Percentiles rank a stretch among this genome's conserved stretches.
phyloP scores from a whole-genome alignment of 64 coral and sea anemone species.

The Montipora sp. region DNA sequence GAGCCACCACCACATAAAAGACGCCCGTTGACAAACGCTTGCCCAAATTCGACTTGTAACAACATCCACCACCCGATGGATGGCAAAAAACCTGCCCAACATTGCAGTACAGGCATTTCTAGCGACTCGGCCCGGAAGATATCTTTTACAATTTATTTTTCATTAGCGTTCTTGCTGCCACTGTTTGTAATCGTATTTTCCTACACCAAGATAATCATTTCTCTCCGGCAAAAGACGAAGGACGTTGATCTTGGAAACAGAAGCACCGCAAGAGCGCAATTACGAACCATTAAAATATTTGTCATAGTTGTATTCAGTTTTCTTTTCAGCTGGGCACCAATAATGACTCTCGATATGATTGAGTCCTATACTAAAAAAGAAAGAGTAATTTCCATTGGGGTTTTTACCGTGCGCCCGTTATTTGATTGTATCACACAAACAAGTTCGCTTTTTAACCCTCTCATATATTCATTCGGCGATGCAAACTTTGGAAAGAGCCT shows the following conservation, averaged over 20 bases:
- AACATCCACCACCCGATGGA: not conserved
- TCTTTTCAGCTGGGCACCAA: conserved; percentile 50
- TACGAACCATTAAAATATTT: conserved; percentile 11
- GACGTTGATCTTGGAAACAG: not conserved
- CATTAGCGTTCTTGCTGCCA: conserved; percentile 34
- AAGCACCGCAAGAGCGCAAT: not conserved
- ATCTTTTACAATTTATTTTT: conserved; percentile 30
- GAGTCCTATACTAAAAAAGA: not conserved
- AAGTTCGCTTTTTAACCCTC: conserved; percentile 47
- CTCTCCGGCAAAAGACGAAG: conserved; percentile 17
- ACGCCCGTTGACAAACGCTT: not conserved
- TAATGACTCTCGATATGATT: conserved; percentile 46
- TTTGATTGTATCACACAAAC: conserved; percentile 32
- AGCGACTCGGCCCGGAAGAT: not conserved
- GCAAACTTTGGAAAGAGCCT: conserved; percentile 28
- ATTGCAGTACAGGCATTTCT: not conserved
- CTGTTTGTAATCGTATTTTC: not conserved
- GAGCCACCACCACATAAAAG: not conserved
- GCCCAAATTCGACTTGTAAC: no score
- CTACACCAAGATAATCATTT: conserved; percentile 27
- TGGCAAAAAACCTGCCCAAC: not conserved
- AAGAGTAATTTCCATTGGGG: no score
- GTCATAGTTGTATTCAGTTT: conserved; percentile 26
- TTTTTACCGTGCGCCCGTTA: not conserved
- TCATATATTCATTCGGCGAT: conserved; percentile 53